Percentiles rank a stretch among this genome's conserved stretches.
Evolutionary conservation across 2,113 vertebrate species (phyloP).

Genomic region (Marmota flaviventris): DNA sequence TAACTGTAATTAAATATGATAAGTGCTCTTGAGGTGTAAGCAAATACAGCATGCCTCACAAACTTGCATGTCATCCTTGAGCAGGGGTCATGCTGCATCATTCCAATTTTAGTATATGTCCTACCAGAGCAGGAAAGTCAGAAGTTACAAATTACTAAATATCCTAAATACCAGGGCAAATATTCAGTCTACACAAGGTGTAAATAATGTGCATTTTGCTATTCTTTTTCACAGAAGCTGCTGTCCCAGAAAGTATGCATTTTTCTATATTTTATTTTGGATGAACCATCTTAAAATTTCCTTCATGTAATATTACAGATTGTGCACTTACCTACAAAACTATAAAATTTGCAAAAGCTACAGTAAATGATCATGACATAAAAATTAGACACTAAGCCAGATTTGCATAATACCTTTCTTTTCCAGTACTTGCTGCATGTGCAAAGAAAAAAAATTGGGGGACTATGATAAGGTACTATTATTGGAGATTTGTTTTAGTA

Average conservation of each 20-base stretch:
- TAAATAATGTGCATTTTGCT: slow-evolving; percentile 56
- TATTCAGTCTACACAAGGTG: slow-evolving; percentile 10
- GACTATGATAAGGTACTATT: neutral
- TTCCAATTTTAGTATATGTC: slow-evolving; percentile 61
- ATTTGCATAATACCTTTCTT: slow-evolving; percentile 61
- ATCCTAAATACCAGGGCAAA: slow-evolving; percentile 43
- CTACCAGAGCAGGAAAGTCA: slow-evolving; percentile 57
- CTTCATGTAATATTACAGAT: slow-evolving; percentile 32
- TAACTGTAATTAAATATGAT: slow-evolving; percentile 81
- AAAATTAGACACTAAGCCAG: slow-evolving; percentile 59
- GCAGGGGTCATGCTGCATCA: slow-evolving; percentile 56
- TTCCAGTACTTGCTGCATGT: slow-evolving; percentile 57
- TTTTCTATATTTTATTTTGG: slow-evolving; percentile 66
- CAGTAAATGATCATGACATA: slow-evolving; percentile 38
- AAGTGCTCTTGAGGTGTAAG: slow-evolving; percentile 70
- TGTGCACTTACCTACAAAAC: slow-evolving; percentile 50
- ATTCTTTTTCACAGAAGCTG: slow-evolving; percentile 49
- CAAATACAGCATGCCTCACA: slow-evolving; percentile 70
- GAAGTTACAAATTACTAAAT: slow-evolving; percentile 66
- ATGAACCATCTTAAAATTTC: slow-evolving; percentile 57
- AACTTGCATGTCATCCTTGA: slow-evolving; percentile 66
- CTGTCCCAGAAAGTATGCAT: slow-evolving; percentile 41
- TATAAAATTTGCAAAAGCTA: slow-evolving; percentile 33
- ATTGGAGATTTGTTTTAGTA: slow-evolving; percentile 47
- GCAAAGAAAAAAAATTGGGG: slow-evolving; percentile 56